A percentile compares a stretch with the other conserved stretches of the same genome.
Conservation (phyloP, 2,888 invertebrate species). For the Sturmia bella region DNA sequence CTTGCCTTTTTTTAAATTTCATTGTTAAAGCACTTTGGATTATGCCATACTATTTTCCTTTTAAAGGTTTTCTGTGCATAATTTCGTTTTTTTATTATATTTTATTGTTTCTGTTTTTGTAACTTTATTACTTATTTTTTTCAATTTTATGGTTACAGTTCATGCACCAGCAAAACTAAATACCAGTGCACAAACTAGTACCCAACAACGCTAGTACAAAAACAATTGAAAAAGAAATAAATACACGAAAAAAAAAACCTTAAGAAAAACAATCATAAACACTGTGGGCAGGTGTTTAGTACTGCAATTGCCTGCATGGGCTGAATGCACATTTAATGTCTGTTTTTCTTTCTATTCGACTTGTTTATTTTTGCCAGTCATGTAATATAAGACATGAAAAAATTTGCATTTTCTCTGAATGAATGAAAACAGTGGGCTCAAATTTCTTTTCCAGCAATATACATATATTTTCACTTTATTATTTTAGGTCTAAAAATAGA, state of each 20-base stretch:
- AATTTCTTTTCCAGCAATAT: not conserved
- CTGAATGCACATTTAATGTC: constrained; percentile 48
- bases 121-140: constrained; percentile 60
- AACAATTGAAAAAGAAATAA: constrained; percentile 36
- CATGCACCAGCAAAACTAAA: constrained; percentile 69
- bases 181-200: constrained; percentile 63
- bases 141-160: constrained; percentile 67
- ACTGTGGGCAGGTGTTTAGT: constrained; percentile 58
- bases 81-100: constrained; percentile 21
- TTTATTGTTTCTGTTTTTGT: constrained; percentile 47
- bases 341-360: not conserved
- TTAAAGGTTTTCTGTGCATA: constrained; percentile 18
- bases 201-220: constrained; percentile 29
- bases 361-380: constrained; percentile 16
- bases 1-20: not conserved
- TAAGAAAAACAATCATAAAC: constrained; percentile 19
- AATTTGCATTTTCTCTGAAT: constrained; percentile 58
- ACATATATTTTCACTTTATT: not conserved
- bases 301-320: constrained; percentile 33
- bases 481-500: too few species aligned
- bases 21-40: constrained; percentile 23
- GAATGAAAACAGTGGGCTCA: constrained; percentile 26
- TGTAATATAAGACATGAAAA: constrained; percentile 59
- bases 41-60: constrained; percentile 44
- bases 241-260: constrained; percentile 24